These are phyloP conservation scores for Hoplodrina blanda DNA, from an alignment of 2,888 invertebrate genomes.

Conservation along the genomic window DNA sequence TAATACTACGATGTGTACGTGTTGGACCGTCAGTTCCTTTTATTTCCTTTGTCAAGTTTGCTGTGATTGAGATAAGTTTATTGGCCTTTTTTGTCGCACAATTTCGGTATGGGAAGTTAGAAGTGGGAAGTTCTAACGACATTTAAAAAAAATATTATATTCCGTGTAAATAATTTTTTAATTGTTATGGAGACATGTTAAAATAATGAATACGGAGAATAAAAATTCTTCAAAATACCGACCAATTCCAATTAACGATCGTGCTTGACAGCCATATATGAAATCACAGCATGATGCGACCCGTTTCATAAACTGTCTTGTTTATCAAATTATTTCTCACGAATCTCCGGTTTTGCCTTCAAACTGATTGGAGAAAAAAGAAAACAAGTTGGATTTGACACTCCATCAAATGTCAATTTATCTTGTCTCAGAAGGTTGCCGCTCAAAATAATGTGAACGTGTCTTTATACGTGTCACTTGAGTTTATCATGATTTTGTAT, in stretches of 20 bases:
- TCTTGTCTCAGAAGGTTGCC: slow-evolving; percentile 24
- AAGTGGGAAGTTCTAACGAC: too few relatives aligned
- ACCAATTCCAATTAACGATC: background rate
- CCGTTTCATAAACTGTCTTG: slow-evolving; percentile 3
- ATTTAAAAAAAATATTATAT: too few relatives aligned
- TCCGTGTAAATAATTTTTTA: too few relatives aligned
- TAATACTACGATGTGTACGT: slow-evolving; percentile 4
- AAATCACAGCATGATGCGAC: slow-evolving; percentile 11
- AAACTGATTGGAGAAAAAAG: slow-evolving; percentile 33
- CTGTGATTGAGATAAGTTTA: slow-evolving; percentile 2
- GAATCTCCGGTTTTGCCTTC: background rate
- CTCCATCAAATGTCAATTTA: slow-evolving; percentile 49
- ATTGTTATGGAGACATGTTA: too few relatives aligned
- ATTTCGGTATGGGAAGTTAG: too few relatives aligned
- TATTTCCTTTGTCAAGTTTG: slow-evolving; percentile 15
- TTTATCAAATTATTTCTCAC: slow-evolving; percentile 8
- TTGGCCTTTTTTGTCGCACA: background rate
- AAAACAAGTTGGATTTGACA: slow-evolving; percentile 36
- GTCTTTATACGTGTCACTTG: slow-evolving; percentile 2
- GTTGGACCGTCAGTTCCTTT: slow-evolving; percentile 13
- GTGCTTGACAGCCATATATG: background rate
- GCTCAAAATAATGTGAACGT: slow-evolving; percentile 10
- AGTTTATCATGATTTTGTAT: slow-evolving; percentile 8
- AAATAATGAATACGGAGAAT: too few relatives aligned
- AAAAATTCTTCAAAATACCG: too few relatives aligned